These are phyloP conservation scores for Cerastis rubricosa DNA, from an alignment of 2,888 invertebrate genomes.

Conservation along the genomic window DNA sequence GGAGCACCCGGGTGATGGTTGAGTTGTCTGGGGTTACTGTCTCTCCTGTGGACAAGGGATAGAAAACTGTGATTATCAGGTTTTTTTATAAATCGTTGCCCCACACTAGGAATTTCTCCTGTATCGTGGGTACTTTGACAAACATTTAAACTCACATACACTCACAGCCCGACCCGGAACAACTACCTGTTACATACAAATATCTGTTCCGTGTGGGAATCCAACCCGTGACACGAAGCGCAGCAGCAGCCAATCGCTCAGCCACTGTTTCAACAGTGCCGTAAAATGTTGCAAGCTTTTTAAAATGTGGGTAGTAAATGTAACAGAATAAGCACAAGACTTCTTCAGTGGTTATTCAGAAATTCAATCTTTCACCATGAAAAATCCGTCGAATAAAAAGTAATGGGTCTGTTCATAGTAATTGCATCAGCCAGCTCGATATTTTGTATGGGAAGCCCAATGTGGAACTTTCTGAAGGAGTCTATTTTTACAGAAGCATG, in stretches of 20 bases:
- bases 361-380: neutral
- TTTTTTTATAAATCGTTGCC: neutral
- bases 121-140: no score
- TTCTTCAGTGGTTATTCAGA: neutral
- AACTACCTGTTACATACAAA: no score
- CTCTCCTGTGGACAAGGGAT: conserved; percentile 74
- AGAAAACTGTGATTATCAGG: neutral
- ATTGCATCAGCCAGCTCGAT: neutral
- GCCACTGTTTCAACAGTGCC: no score
- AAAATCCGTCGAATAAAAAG: neutral
- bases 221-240: no score
- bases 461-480: neutral
- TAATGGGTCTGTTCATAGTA: neutral
- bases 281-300: no score
- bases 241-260: no score
- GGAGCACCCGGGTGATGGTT: conserved; percentile 81
- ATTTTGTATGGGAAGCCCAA: neutral
- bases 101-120: no score
- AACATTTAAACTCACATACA: no score
- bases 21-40: conserved; percentile 82
- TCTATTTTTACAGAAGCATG: neutral
- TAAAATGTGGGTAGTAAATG: neutral
- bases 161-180: no score
- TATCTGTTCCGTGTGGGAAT: no score
- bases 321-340: neutral